Conservation (phyloP, 35 echinoderm and acorn worm genomes). For the Ophioderma brevispina region DNA sequence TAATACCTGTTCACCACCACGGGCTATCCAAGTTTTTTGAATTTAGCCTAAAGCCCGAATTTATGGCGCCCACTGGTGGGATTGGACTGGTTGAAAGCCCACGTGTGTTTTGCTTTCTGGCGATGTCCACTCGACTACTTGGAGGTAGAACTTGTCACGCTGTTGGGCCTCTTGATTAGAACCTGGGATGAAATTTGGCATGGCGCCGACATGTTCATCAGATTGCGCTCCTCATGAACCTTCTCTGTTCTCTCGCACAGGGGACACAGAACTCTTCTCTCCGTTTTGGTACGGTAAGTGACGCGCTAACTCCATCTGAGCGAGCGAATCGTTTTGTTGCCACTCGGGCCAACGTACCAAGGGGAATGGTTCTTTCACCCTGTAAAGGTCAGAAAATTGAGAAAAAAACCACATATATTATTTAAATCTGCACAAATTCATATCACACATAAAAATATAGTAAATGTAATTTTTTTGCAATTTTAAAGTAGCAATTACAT, state of each 20-base stretch:
- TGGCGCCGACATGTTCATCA: slow-evolving; percentile 95
- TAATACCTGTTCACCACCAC: no score
- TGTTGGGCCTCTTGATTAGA: slow-evolving; percentile 75
- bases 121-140: neutral
- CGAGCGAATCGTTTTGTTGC: slow-evolving; percentile 83
- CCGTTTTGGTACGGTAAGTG: slow-evolving; percentile 95
- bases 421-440: no score
- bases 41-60: no score
- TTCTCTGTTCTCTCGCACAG: slow-evolving; percentile 92
- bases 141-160: slow-evolving; percentile 61
- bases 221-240: slow-evolving; percentile 95
- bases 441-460: no score
- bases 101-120: neutral
- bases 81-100: neutral
- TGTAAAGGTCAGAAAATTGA: no score
- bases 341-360: slow-evolving; percentile 85
- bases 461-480: no score
- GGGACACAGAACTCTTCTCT: slow-evolving; percentile 77
- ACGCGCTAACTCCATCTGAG: slow-evolving; percentile 90
- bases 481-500: no score
- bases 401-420: no score
- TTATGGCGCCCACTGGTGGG: neutral
- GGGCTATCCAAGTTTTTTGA: no score
- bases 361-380: no score
- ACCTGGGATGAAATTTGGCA: slow-evolving; percentile 82